Base-by-base conservation (phyloP, 2,888 invertebrate genomes). In the Melanophora roralis region DNA sequence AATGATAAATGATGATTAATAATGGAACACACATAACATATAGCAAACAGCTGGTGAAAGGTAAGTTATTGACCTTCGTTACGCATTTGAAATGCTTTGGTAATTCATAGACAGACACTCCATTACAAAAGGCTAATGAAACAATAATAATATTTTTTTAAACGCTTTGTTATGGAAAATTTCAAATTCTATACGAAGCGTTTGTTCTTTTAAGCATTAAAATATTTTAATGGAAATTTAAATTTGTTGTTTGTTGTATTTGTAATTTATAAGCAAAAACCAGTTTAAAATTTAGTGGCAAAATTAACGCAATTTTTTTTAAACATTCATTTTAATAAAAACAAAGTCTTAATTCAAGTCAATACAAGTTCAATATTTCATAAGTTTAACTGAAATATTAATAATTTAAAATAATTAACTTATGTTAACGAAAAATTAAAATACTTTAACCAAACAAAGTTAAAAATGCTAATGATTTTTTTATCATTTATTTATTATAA, bases 1-100 rank as follows among this genome's bases (percentile, higher is more conserved):
- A 73, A 65, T 65, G 57, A 73, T 57, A 57, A 55, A 65, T 55
- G 57, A 65, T 65, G 64, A 73, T 73, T 57, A 73, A 73, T 73
- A 73, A 65, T 49, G 11, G 65, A 73, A 73, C 73, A 73, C 73
- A 57, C 73, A 64, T 73, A 36, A 19, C 2, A 21, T 9, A 51
- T 34, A 21, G 23, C 45, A 49, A 27, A n/a, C 16, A 23, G 9
- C 36, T 16, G 23, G 19, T 1, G 7, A 73, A 73, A 73, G 38
- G 36, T 7, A 27, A 65, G 47, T 65, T 73, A 49, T 57, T 73
- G 57, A 57, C 73, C 65, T 73, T 65, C 57, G 32, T 16, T 53
- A 19, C 36, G 45, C 23, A 53, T 72, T 55, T 21, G 45, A 40
- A 65, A 65, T 12, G 43, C 23, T 23, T 38, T 21, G 14, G 23